Evolutionary conservation across 2,113 vertebrate species (phyloP), one percentile per base, ranked within the genome.

Genomic region (Eretmochelys imbricata): DNA sequence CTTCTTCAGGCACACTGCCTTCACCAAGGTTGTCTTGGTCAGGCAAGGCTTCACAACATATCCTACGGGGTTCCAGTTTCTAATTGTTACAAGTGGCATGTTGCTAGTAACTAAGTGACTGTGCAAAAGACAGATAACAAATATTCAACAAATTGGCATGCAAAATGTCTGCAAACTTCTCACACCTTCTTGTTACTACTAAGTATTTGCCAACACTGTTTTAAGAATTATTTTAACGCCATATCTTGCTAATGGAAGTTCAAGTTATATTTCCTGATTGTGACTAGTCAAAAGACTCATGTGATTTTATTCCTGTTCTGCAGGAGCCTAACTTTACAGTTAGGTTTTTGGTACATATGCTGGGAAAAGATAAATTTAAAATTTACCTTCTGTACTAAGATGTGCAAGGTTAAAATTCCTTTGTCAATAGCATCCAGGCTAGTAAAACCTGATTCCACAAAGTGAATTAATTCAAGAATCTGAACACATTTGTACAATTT

Each of bases 381-480:
- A 59, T 82, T 75, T 90, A 2, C 54, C 10, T 84, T 92, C 75
- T 88, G 16, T 29, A 51, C 35, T 49, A 1, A 82, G 7, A 49
- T 2, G 78, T 42, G 4, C 1, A 85, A 94, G 14, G 46, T 3
- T 75, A 87, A 94, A 93, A 57, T 57, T 9, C 48, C 48, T 87
- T 3, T 84, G 14, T 35, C 90, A 81, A 31, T 50, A 84, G 46
- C 82, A 57, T 89, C 82, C 10, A 87, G 85, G 86, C 57, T 87
- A 75, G 46, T 20, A 91, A 59, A 57, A 5, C 10, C 19, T 87
- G 27, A 91, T 89, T 93, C 87, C 75, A 87, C 92, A 91, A 79
- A 86, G 59, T 93, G 83, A 94, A 93, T 91, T 53, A 91, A 81
- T 85, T 46, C 1, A 19, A 90, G 78, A 93, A 86, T 38, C 46